Base-by-base conservation (phyloP, 1,140 invertebrate species). In the Himalopsyche phryganea region DNA sequence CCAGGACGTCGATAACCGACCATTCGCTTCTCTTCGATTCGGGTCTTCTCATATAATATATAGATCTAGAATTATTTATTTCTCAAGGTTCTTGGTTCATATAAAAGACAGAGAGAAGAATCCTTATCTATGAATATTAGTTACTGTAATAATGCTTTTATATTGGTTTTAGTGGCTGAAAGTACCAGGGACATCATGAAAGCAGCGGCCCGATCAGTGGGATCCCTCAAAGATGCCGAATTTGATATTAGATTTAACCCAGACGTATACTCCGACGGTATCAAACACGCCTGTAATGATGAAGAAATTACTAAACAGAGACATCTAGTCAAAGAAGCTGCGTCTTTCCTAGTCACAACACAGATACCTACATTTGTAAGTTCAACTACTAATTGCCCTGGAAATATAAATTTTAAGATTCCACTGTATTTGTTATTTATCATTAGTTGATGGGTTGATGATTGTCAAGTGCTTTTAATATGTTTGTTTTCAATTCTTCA, bases 221-320 rank as follows among this genome's bases (percentile, higher is more conserved):
- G 93, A 0, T 98, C 95, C 2, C 79, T 98, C 1, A 94, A 93
- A 69, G 91, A 94, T 55, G 90, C 84, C 35, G 94, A 98, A 74
- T 98, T 98, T 72, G 94, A 96, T 70, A 91, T 99, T 52, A 84
- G 94, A 46, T 99, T 99, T 74, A 99, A 99, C 79, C 94, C 97
- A 0, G 97, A 99, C 79, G 92, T 98, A 49, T 98, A 91, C 78
- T 98, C 95, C 5, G 89, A 91, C 1, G 92, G 92, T 54, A 95
- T 99, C 33, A 83, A 81, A 49, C 95, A 98, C 80, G 73, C 82
- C 17, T 84, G 85, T 44, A 78, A 87, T 38, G 79, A 81, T 4
- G 78, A 80, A 41, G 69, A 71, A 14, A 77, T 96, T 51, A 82
- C 85, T 47, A 90, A 89, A 68, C 93, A 98, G 73, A 84, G 88